Base-by-base conservation (phyloP, 2,113 vertebrate species). In the Amblyornis subalaris region DNA sequence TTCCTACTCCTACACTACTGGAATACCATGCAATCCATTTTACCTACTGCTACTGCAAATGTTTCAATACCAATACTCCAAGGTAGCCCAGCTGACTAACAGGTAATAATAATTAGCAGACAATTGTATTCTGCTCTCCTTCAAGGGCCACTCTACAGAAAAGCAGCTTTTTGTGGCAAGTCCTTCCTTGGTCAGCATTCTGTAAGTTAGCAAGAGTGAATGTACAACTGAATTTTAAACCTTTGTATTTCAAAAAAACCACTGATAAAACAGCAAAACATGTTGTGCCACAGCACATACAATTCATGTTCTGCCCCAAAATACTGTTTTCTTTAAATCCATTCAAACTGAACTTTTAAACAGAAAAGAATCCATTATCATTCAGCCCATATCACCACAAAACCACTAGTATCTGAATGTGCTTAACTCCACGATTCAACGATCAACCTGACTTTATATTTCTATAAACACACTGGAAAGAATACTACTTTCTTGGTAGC, bases 251-350 rank as follows among this genome's bases (percentile, higher is more conserved):
- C 29, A 69, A 50, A 62, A 53, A 71, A 38, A 38, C 36, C 22
- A 0, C 19, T 14, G 25, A 17, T 38, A 47, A 48, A 78, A 26
- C 13, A 45, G 22, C 66, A 67, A 54, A 80, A 58, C 2, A 3
- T 0, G 0, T 38, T 35, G 55, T 45, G 58, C 55, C 36, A 47
- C 23, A 40, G 28, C 45, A 44, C 12, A 19, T 35, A 44, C 0
- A 4, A 53, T 22, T 69, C 48, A 44, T 40, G 3, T 31, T 53
- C 51, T 77, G 38, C 14, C 10, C 12, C 38, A 50, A 50, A 75
- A 72, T 9, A 69, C 35, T 8, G 7, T 61, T 84, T 81, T 70
- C 51, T 74, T 75, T 62, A 76, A 90, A 65, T 54, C 33, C 40
- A 38, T 44, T 73, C 29, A 74, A 73, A 62, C 5, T 1, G 4